phyloP scores from a whole-genome alignment of 2,888 invertebrate genomes.

The Eurois occulta region DNA sequence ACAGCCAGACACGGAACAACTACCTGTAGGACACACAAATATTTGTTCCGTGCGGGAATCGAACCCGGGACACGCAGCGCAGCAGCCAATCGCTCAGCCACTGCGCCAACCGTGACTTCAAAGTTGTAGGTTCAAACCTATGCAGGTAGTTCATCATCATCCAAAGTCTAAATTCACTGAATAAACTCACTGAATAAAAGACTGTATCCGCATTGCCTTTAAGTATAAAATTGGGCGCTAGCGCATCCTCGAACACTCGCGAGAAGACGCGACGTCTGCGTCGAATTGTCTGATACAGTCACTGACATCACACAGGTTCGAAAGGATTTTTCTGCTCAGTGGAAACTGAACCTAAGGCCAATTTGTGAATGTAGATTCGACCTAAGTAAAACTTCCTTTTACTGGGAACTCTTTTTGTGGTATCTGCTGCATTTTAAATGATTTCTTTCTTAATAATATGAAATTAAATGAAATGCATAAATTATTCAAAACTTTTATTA shows the following conservation, averaged over 20 bases:
- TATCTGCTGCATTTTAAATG: neutral
- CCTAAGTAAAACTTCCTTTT: neutral
- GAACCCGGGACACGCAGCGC: neutral
- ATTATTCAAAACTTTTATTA: slow-evolving; percentile 61
- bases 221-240: too few relatives aligned
- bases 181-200: neutral
- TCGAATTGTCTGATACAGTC: too few relatives aligned
- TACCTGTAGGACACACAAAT: neutral
- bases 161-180: neutral
- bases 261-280: too few relatives aligned
- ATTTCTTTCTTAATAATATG: neutral
- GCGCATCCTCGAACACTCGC: too few relatives aligned
- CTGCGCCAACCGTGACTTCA: neutral
- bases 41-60: neutral
- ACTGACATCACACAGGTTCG: too few relatives aligned
- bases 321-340: too few relatives aligned
- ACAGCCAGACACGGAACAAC: neutral
- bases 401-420: neutral
- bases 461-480: slow-evolving; percentile 26
- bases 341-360: too few relatives aligned
- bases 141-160: neutral
- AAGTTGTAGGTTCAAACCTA: neutral
- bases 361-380: too few relatives aligned
- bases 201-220: neutral
- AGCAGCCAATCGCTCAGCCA: neutral